Percentiles rank a stretch among this genome's conserved stretches.
Evolutionary conservation across 2,113 vertebrate genomes (phyloP).

Genomic region (Todiramphus saurophagus): DNA sequence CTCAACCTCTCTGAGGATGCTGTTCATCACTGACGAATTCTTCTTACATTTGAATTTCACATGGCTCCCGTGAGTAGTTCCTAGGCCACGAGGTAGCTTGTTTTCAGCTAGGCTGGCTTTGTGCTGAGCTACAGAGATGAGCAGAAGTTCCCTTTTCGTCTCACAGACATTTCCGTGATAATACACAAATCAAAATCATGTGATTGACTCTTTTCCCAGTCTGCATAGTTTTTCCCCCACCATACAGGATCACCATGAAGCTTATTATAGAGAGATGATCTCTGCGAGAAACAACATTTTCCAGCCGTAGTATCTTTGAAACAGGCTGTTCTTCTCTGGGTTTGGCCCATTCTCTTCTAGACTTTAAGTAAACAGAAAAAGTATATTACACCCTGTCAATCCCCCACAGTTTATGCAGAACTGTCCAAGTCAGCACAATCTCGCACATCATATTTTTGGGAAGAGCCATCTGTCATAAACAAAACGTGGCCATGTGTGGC

Average conservation of each 20-base stretch:
- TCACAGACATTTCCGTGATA: constrained; percentile 18
- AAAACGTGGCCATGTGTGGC: constrained; percentile 34
- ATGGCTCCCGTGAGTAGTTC: not conserved
- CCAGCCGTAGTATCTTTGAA: constrained; percentile 44
- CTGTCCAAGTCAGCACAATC: constrained; percentile 65
- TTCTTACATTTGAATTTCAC: not conserved
- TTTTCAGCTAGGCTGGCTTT: constrained; percentile 13
- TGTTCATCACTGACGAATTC: not conserved
- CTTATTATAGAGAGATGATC: constrained; percentile 56
- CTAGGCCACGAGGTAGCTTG: not conserved
- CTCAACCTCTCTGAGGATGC: not conserved
- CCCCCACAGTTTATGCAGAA: constrained; percentile 58
- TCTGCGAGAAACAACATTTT: constrained; percentile 52
- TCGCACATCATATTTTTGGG: constrained; percentile 62
- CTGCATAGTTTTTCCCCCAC: not conserved
- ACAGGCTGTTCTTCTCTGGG: constrained; percentile 35
- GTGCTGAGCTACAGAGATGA: not conserved
- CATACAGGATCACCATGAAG: constrained; percentile 15
- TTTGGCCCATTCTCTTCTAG: constrained; percentile 64
- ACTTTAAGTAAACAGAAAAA: constrained; percentile 69
- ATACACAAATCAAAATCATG: constrained; percentile 25
- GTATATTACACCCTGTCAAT: constrained; percentile 67
- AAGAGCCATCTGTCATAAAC: constrained; percentile 65
- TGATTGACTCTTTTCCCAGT: constrained; percentile 7
- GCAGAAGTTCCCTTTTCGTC: constrained; percentile 45